Conservation (phyloP, 2,797 vertebrate genomes). For the Cyprinella venusta region DNA sequence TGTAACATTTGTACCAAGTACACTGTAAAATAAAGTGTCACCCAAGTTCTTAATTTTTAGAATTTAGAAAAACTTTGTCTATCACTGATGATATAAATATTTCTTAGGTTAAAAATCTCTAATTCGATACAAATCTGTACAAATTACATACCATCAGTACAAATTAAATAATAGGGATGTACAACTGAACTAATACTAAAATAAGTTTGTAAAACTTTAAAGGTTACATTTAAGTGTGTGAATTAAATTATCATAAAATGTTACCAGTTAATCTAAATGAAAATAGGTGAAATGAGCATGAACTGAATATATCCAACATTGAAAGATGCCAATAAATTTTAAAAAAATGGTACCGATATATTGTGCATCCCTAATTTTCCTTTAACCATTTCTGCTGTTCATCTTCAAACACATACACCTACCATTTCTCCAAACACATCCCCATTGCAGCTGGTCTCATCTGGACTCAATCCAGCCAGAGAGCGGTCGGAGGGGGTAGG, state of each 20-base stretch:
- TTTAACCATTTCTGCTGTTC: not conserved
- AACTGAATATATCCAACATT: not conserved
- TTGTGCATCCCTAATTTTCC: not conserved
- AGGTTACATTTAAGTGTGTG: not conserved
- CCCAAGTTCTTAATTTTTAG: too few species aligned
- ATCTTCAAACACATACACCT: slow-evolving; percentile 48
- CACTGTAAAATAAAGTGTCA: too few species aligned
- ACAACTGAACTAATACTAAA: not conserved
- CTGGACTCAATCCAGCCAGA: slow-evolving; percentile 84
- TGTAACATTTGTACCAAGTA: too few species aligned
- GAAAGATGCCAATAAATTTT: not conserved
- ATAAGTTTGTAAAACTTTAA: not conserved
- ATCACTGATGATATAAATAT: too few species aligned
- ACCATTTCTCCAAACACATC: slow-evolving; percentile 94
- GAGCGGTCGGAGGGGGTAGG: slow-evolving; percentile 93
- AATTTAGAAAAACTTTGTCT: too few species aligned
- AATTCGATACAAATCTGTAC: too few species aligned
- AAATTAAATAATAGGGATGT: not conserved
- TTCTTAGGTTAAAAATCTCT: too few species aligned
- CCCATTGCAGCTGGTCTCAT: slow-evolving; percentile 87
- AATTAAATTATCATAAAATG: not conserved
- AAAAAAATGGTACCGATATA: not conserved
- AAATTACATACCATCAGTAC: too few species aligned
- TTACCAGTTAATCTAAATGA: not conserved
- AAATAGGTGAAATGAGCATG: not conserved